Evolutionary conservation across 2,797 vertebrate species (phyloP).

Genomic region (Eulemur coronatus): DNA sequence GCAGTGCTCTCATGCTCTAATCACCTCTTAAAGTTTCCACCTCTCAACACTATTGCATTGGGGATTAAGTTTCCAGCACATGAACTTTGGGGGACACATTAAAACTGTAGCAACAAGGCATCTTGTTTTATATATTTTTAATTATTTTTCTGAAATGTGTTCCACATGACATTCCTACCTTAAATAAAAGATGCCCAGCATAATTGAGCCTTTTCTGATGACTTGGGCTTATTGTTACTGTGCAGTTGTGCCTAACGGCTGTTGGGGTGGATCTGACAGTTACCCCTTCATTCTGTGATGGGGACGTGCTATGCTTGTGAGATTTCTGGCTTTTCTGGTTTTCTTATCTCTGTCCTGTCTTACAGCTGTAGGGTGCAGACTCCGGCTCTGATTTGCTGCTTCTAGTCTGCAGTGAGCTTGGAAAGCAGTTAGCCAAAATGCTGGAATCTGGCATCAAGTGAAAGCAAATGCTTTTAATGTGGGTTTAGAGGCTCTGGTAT

Average conservation of each 20-base stretch:
- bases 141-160: not conserved
- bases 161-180: not conserved
- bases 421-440: conserved; percentile 18
- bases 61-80: not conserved
- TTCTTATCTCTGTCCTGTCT: not conserved
- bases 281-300: not conserved
- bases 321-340: conserved; percentile 2
- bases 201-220: not conserved
- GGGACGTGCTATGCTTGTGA: not conserved
- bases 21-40: not conserved
- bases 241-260: not conserved
- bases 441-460: conserved; percentile 34
- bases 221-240: not conserved
- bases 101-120: not conserved
- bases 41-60: not conserved
- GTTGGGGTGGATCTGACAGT: not conserved
- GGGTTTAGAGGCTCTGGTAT: not conserved
- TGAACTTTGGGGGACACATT: not conserved
- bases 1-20: not conserved
- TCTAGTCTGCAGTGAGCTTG: not conserved
- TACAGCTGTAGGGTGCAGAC: not conserved
- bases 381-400: not conserved
- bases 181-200: not conserved
- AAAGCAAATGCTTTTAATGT: conserved; percentile 33
- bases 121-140: not conserved